phyloP scores from a whole-genome alignment of 1,140 invertebrate species.

The Zaprionus kolodkinae region DNA sequence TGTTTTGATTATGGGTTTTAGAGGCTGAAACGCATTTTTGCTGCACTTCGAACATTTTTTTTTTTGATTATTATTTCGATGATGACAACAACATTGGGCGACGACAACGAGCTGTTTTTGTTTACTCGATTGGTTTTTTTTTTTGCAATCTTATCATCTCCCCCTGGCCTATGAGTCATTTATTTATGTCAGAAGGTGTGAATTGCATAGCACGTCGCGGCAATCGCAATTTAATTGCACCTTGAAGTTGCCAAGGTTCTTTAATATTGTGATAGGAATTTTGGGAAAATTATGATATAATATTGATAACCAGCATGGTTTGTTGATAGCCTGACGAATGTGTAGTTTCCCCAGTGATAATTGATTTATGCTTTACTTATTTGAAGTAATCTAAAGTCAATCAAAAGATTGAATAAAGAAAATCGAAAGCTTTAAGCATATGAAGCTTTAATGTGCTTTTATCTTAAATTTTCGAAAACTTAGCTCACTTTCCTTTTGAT shows the following conservation, averaged over 20 bases:
- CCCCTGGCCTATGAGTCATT: slow-evolving; percentile 21
- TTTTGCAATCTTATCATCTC: slow-evolving; percentile 28
- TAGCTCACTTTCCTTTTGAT: slow-evolving; percentile 1
- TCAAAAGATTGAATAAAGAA: too few species aligned
- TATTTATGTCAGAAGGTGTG: neutral
- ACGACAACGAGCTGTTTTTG: slow-evolving; percentile 23
- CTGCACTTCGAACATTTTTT: slow-evolving; percentile 23
- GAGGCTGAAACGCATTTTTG: slow-evolving; percentile 38
- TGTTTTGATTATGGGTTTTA: slow-evolving; percentile 55
- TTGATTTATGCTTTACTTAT: neutral
- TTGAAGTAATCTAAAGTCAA: too few species aligned
- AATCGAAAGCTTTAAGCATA: too few species aligned
- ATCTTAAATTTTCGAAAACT: neutral
- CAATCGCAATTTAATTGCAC: neutral
- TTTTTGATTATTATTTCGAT: slow-evolving; percentile 9
- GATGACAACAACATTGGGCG: too few species aligned
- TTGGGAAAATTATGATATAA: neutral
- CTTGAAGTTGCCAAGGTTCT: slow-evolving; percentile 20
- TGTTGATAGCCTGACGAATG: too few species aligned
- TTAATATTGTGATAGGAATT: slow-evolving; percentile 2
- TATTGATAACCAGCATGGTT: neutral
- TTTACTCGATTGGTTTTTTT: slow-evolving; percentile 1
- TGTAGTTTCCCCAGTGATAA: neutral
- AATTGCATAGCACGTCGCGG: slow-evolving; percentile 16
- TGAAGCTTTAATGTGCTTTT: neutral